Percentiles rank a stretch among this genome's conserved stretches.
Evolutionary conservation across 2,888 invertebrate species (phyloP).

Genomic region (Tillus elongatus): DNA sequence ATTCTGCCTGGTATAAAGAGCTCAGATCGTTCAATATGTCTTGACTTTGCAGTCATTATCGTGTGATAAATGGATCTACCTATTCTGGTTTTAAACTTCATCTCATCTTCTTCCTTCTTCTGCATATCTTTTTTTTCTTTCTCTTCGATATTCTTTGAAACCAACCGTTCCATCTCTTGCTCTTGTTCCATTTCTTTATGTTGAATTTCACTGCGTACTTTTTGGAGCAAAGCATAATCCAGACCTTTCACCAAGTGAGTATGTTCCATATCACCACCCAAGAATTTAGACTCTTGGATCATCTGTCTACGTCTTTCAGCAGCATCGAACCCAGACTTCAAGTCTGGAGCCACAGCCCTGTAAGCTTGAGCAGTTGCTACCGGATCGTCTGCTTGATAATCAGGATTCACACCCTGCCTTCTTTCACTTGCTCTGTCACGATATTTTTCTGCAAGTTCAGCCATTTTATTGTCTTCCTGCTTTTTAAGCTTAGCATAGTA

Average conservation of each 20-base stretch:
- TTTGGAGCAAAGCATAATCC: slow-evolving; percentile 85
- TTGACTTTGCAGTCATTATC: slow-evolving; percentile 58
- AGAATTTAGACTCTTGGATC: slow-evolving; percentile 97
- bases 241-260: slow-evolving; percentile 98
- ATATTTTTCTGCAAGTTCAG: slow-evolving; percentile 89
- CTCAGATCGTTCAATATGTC: slow-evolving; percentile 74
- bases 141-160: slow-evolving; percentile 49
- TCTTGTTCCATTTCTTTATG: slow-evolving; percentile 74
- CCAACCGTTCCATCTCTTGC: slow-evolving; percentile 68
- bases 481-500: slow-evolving; percentile 90
- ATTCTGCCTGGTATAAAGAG: slow-evolving; percentile 91
- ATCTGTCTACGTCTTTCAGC: slow-evolving; percentile 90
- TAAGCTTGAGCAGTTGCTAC: slow-evolving; percentile 64
- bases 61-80: slow-evolving; percentile 68
- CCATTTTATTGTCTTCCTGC: slow-evolving; percentile 89
- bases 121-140: slow-evolving; percentile 39
- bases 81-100: slow-evolving; percentile 73
- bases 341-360: slow-evolving; percentile 90
- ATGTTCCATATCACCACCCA: slow-evolving; percentile 99
- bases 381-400: slow-evolving; percentile 74
- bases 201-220: slow-evolving; percentile 86
- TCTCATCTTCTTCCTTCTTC: slow-evolving; percentile 60
- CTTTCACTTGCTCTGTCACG: slow-evolving; percentile 85
- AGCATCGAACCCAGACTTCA: slow-evolving; percentile 88
- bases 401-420: slow-evolving; percentile 73